A percentile compares a stretch with the other conserved stretches of the same genome.
These are phyloP conservation scores for Xerus rutilus DNA, from an alignment of 2,797 vertebrate genomes.

Conservation along the genomic window DNA sequence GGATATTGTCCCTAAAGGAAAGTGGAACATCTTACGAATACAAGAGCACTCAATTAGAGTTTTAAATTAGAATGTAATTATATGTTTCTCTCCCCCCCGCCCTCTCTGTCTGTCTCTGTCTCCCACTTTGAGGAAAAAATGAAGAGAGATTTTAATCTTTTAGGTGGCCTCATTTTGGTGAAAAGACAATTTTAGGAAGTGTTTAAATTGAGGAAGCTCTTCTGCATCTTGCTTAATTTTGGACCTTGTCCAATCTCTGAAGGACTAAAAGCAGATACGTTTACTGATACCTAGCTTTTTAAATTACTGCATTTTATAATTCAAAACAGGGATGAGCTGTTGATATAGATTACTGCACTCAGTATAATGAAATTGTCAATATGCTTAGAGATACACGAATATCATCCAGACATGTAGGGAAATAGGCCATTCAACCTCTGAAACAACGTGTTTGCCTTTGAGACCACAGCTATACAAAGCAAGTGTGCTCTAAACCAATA, in stretches of 20 bases:
- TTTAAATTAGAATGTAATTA: slow-evolving; percentile 88
- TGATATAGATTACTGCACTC: slow-evolving; percentile 71
- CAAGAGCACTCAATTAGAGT: slow-evolving; percentile 86
- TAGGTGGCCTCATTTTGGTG: slow-evolving; percentile 82
- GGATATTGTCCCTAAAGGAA: slow-evolving; percentile 86
- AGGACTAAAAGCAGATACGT: slow-evolving; percentile 69
- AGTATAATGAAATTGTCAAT: slow-evolving; percentile 67
- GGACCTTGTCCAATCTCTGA: slow-evolving; percentile 73
- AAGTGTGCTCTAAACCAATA: neutral
- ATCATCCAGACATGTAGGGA: slow-evolving; percentile 42
- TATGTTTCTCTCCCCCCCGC: slow-evolving; percentile 21
- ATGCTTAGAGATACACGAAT: slow-evolving; percentile 32
- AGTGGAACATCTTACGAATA: slow-evolving; percentile 83
- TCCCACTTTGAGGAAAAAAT: slow-evolving; percentile 58
- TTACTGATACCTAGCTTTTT: slow-evolving; percentile 74
- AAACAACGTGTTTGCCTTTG: slow-evolving; percentile 67
- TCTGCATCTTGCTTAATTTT: slow-evolving; percentile 78
- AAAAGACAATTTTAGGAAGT: slow-evolving; percentile 83
- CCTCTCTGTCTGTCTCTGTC: neutral
- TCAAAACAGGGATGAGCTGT: slow-evolving; percentile 60
- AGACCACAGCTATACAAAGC: slow-evolving; percentile 34
- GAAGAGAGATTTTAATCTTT: slow-evolving; percentile 83
- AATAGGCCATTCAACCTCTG: slow-evolving; percentile 66
- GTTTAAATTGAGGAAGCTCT: slow-evolving; percentile 80
- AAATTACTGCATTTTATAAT: slow-evolving; percentile 70